phyloP scores from a whole-genome alignment of 2,888 invertebrate species.

The Cremastobaeus sp. region DNA sequence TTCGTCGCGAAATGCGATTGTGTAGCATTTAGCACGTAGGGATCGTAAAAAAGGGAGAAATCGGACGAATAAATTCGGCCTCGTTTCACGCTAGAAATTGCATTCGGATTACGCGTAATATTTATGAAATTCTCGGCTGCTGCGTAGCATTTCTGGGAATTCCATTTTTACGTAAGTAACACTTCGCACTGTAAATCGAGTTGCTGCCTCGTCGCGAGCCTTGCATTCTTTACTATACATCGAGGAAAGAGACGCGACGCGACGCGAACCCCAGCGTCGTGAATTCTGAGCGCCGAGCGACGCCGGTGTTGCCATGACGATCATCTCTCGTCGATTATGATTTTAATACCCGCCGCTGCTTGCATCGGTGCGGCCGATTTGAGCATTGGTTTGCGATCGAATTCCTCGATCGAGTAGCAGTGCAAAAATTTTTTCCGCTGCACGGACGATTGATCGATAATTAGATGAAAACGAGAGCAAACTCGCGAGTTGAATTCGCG shows the following conservation, averaged over 20 bases:
- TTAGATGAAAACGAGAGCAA: constrained; percentile 9
- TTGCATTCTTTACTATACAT: constrained; percentile 52
- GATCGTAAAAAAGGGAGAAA: not conserved
- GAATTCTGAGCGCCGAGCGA: constrained; percentile 40
- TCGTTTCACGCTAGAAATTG: constrained; percentile 7
- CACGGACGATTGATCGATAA: constrained; percentile 14
- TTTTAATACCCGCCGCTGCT: constrained; percentile 44
- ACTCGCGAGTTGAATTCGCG: constrained; percentile 28
- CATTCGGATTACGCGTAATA: constrained; percentile 29
- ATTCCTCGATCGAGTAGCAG: constrained; percentile 18
- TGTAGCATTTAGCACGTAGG: no score
- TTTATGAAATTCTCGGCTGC: constrained; percentile 38
- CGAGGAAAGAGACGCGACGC: constrained; percentile 53
- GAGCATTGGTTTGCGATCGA: constrained; percentile 18
- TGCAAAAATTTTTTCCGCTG: not conserved
- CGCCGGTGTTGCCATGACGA: constrained; percentile 61
- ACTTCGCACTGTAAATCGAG: constrained; percentile 53
- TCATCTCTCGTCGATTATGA: constrained; percentile 60
- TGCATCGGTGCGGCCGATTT: constrained; percentile 6
- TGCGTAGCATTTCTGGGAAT: constrained; percentile 42
- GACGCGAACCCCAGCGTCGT: constrained; percentile 46
- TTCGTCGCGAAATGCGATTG: no score
- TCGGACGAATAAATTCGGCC: not conserved
- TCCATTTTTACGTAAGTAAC: constrained; percentile 52
- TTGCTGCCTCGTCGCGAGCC: constrained; percentile 33